Conservation (phyloP, 2,113 vertebrate species). For the Galeopterus variegatus region DNA sequence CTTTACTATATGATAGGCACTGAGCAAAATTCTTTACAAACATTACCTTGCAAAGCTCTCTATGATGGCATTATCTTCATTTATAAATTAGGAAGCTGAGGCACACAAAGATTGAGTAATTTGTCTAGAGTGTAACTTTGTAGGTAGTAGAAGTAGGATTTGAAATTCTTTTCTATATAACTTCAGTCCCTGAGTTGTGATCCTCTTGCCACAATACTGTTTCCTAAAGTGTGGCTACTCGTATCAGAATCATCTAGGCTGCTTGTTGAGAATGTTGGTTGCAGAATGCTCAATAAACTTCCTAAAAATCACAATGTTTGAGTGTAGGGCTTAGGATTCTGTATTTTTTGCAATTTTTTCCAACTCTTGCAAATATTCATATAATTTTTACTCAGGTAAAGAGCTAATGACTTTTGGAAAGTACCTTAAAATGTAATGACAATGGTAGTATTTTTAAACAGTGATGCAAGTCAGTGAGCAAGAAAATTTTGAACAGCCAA, state of each 20-base stretch:
- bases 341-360: not conserved
- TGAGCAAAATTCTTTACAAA: not conserved
- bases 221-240: not conserved
- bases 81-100: not conserved
- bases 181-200: not conserved
- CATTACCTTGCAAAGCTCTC: not conserved
- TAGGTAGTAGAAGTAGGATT: not conserved
- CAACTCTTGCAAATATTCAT: not conserved
- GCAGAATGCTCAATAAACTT: not conserved
- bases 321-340: not conserved
- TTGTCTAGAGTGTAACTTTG: not conserved
- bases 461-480: not conserved
- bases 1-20: not conserved
- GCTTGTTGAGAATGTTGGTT: not conserved
- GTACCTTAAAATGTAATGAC: not conserved
- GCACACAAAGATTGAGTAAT: not conserved
- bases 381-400: not conserved
- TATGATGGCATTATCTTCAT: constrained; percentile 25
- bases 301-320: not conserved
- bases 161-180: not conserved
- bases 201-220: not conserved
- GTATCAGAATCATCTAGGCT: not conserved
- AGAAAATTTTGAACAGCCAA: not conserved
- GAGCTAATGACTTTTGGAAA: not conserved
- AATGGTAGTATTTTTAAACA: not conserved